A percentile compares a stretch with the other conserved stretches of the same genome.
These are phyloP conservation scores for Microtus montanus DNA, from an alignment of 2,113 vertebrate species.

Conservation along the genomic window DNA sequence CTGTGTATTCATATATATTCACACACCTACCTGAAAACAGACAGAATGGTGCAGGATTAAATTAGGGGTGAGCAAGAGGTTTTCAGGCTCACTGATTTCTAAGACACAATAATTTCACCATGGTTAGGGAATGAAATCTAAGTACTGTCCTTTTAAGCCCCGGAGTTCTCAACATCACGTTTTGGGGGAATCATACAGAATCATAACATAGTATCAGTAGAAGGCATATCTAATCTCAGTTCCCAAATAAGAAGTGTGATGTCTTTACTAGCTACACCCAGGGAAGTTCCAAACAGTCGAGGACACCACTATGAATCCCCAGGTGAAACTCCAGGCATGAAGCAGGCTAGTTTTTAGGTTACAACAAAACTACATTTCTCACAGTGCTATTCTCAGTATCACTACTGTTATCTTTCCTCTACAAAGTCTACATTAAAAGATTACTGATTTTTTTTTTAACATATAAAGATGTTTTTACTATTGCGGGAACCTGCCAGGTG, in stretches of 20 bases:
- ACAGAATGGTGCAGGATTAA: not conserved
- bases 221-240: not conserved
- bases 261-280: not conserved
- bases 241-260: not conserved
- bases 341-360: not conserved
- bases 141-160: not conserved
- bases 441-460: not conserved
- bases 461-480: not conserved
- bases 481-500: no score
- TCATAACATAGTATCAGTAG: not conserved
- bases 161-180: no score
- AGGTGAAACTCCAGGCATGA: not conserved
- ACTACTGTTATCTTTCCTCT: not conserved
- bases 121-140: not conserved
- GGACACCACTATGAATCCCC: not conserved
- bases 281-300: not conserved
- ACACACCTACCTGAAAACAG: not conserved
- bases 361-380: not conserved
- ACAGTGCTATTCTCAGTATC: not conserved
- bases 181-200: not conserved
- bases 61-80: not conserved
- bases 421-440: not conserved
- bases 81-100: slow-evolving; percentile 30
- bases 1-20: not conserved
- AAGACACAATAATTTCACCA: not conserved